Percentiles rank a stretch among this genome's conserved stretches.
Conservation (phyloP, 1,140 invertebrate genomes). For the Diabrotica undecimpunctata region DNA sequence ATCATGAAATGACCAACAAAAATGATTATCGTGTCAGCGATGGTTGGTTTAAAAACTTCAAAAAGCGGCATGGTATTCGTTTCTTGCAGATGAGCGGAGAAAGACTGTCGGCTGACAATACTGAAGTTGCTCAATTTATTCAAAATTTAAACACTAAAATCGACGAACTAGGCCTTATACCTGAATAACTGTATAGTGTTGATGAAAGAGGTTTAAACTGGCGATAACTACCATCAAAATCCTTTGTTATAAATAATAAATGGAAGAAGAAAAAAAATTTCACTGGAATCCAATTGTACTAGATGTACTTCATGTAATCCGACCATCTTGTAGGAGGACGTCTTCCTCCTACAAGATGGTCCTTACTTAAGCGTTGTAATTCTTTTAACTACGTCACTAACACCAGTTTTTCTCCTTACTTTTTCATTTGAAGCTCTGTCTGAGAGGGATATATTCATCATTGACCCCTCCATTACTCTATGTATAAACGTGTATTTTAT, state of each 20-base stretch:
- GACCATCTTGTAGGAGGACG: background rate
- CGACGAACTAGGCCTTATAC: slow-evolving; percentile 8
- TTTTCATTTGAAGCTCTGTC: no score
- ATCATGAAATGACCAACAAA: slow-evolving; percentile 14
- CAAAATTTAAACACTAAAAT: slow-evolving; percentile 12
- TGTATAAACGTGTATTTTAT: no score
- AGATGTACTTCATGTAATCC: background rate
- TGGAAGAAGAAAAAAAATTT: background rate
- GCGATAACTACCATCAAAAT: background rate
- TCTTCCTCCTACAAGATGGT: no score
- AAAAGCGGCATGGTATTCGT: slow-evolving; percentile 22
- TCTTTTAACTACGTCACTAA: no score
- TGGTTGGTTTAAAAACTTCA: slow-evolving; percentile 21
- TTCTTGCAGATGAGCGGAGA: slow-evolving; percentile 20
- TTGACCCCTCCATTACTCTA: no score
- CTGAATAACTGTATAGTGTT: background rate
- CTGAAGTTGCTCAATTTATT: slow-evolving; percentile 17
- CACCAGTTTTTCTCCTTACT: no score
- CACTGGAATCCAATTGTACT: background rate
- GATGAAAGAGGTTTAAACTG: background rate
- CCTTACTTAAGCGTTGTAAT: no score
- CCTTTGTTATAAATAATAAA: background rate
- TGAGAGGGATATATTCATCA: no score
- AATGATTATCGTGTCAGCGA: slow-evolving; percentile 14
- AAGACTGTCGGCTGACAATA: slow-evolving; percentile 17